Conservation (phyloP, 2,888 invertebrate genomes). For the Meiosimyza decipiens region DNA sequence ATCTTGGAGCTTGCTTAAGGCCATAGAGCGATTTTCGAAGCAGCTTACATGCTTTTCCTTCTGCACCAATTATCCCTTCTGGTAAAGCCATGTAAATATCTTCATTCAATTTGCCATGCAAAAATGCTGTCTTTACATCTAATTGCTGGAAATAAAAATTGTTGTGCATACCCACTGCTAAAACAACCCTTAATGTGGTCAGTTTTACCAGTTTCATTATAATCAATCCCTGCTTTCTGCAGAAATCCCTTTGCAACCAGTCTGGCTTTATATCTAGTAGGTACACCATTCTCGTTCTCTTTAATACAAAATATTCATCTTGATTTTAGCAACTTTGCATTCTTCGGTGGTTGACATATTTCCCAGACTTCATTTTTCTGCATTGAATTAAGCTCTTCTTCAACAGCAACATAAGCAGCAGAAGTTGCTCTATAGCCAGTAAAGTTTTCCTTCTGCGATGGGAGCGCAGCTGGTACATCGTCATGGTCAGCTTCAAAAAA, state of each 20-base stretch:
- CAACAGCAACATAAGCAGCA: not conserved
- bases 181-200: slow-evolving; percentile 33
- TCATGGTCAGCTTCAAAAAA: not conserved
- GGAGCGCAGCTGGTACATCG: not conserved
- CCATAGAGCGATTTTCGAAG: not conserved
- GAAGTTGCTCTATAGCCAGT: not conserved
- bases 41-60: not conserved
- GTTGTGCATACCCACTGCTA: slow-evolving; percentile 27
- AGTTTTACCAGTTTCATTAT: slow-evolving; percentile 37
- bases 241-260: slow-evolving; percentile 38
- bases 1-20: no score
- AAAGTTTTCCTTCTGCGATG: not conserved
- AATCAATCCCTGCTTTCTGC: slow-evolving; percentile 37
- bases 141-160: slow-evolving; percentile 31
- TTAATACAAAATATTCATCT: slow-evolving; percentile 38
- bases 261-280: slow-evolving; percentile 29
- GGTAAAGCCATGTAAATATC: no score
- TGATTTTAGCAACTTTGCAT: slow-evolving; percentile 6
- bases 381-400: slow-evolving; percentile 25
- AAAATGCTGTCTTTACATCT: slow-evolving; percentile 5
- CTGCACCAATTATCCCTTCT: no score
- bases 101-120: not conserved
- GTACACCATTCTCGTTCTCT: slow-evolving; percentile 31
- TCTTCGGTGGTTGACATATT: not conserved
- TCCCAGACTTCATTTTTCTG: slow-evolving; percentile 5